Conservation (phyloP, 1,140 invertebrate genomes). For the Lineus longissimus region DNA sequence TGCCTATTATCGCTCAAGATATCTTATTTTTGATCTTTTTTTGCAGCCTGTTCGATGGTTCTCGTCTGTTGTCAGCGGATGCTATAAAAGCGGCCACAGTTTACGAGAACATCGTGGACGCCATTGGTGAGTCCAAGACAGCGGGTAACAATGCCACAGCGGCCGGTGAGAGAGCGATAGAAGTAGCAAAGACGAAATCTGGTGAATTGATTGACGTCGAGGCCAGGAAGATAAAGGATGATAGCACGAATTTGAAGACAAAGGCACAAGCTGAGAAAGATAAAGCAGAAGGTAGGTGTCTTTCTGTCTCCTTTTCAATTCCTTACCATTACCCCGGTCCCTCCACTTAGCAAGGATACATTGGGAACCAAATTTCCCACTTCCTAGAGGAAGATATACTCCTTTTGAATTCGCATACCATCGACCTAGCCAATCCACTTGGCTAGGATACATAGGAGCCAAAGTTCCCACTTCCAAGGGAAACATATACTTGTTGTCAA, state of each 20-base stretch:
- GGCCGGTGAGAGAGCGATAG: constrained; percentile 59
- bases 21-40: neutral
- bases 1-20: too few species aligned
- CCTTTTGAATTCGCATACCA: too few species aligned
- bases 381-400: too few species aligned
- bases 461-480: too few species aligned
- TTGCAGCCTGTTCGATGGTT: constrained; percentile 65
- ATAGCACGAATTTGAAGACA: neutral
- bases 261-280: neutral
- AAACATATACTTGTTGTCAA: too few species aligned
- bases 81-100: constrained; percentile 75
- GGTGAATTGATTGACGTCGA: neutral
- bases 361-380: too few species aligned
- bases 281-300: neutral
- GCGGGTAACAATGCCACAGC: constrained; percentile 65
- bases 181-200: constrained; percentile 24
- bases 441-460: too few species aligned
- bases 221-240: neutral
- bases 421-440: too few species aligned
- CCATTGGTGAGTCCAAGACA: constrained; percentile 61
- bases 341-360: too few species aligned
- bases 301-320: neutral
- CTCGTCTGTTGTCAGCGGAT: constrained; percentile 64
- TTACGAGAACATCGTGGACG: constrained; percentile 74
- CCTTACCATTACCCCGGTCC: too few species aligned